Conservation (phyloP, 2,113 vertebrate species). For the Ciconia stormi region DNA sequence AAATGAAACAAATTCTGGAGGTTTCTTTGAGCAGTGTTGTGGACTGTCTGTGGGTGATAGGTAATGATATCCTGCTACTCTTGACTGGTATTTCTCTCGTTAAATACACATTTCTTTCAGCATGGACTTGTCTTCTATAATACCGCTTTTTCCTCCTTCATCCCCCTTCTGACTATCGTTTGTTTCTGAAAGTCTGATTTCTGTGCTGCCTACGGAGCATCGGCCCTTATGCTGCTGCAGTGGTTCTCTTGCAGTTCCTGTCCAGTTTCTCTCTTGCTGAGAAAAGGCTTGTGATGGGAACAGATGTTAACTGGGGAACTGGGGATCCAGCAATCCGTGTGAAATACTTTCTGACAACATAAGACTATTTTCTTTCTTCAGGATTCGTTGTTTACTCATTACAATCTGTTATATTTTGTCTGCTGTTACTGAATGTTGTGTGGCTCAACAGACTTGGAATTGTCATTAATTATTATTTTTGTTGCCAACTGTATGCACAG, state of each 20-base stretch:
- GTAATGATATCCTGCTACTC: not conserved
- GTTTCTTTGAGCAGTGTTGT: not conserved
- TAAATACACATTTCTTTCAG: not conserved
- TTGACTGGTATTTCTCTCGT: not conserved
- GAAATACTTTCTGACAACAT: not conserved
- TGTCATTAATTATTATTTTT: not conserved
- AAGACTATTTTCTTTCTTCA: not conserved
- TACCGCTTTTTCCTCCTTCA: not conserved
- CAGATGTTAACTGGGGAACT: not conserved
- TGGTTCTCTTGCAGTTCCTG: not conserved
- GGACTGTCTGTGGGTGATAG: not conserved
- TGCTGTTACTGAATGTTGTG: not conserved
- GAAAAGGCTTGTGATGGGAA: not conserved
- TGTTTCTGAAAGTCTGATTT: not conserved
- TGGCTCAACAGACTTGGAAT: not conserved
- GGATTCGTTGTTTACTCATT: not conserved
- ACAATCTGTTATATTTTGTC: not conserved
- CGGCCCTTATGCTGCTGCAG: not conserved
- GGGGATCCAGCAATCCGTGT: not conserved
- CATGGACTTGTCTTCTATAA: not conserved
- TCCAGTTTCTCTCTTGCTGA: not conserved
- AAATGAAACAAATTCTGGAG: not conserved
- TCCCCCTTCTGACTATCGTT: fast-evolving
- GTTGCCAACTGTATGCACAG: not conserved
- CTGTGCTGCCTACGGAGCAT: not conserved